phyloP scores from a whole-genome alignment of 2,113 vertebrate species.

The Dendrocopos noguchii region DNA sequence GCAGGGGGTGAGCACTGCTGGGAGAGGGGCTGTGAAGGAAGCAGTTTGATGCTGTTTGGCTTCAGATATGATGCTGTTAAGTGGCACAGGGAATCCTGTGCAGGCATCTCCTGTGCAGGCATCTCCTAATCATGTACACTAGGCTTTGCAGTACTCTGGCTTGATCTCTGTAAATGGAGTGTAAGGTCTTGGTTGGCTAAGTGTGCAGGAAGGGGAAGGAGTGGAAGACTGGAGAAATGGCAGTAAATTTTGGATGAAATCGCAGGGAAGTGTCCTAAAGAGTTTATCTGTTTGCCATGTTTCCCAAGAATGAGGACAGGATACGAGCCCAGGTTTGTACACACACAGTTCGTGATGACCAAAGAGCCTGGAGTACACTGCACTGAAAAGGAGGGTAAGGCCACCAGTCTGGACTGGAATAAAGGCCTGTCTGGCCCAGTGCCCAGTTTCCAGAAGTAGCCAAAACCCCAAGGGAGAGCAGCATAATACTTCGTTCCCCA shows the following conservation, averaged over 20 bases:
- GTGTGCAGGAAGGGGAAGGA: background rate
- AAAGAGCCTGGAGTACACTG: background rate
- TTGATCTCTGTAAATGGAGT: background rate
- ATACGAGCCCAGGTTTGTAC: accelerated
- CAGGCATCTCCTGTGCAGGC: background rate
- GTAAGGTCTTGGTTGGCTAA: background rate
- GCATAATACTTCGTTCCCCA: background rate
- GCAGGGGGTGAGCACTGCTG: background rate
- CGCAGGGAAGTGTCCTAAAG: background rate
- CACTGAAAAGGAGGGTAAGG: background rate
- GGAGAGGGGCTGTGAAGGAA: background rate
- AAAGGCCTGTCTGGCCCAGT: background rate
- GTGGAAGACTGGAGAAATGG: background rate
- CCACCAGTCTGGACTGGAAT: background rate
- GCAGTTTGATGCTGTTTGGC: background rate
- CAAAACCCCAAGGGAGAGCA: background rate
- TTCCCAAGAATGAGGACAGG: background rate
- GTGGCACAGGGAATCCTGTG: background rate
- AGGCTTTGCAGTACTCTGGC: background rate
- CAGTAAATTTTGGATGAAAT: background rate
- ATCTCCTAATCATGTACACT: background rate
- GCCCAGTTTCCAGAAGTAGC: background rate
- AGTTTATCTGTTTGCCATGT: background rate
- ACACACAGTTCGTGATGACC: background rate
- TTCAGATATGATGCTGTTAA: background rate